Evolutionary conservation across 2,888 invertebrate genomes (phyloP).

Genomic region (Cryptosula pallasiana): DNA sequence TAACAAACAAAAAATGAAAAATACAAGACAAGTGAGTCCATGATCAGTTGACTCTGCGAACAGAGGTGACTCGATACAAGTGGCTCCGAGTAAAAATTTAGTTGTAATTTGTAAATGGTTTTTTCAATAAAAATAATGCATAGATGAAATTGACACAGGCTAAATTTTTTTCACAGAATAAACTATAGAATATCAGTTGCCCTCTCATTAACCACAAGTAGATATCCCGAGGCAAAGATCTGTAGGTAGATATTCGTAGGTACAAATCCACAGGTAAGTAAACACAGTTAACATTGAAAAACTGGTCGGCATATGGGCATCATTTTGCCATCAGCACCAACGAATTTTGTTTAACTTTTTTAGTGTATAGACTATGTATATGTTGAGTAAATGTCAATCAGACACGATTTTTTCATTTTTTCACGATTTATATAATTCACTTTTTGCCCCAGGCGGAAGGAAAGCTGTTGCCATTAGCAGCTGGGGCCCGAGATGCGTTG

Average conservation of each 20-base stretch:
- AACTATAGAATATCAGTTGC: no score
- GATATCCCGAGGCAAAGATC: no score
- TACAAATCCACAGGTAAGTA: no score
- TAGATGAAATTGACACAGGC: neutral
- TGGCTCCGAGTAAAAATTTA: neutral
- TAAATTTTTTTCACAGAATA: no score
- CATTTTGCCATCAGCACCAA: neutral
- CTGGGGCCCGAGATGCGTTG: conserved; percentile 29
- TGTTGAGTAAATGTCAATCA: no score
- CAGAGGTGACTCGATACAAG: no score
- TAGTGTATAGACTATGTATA: no score
- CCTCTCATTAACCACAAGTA: no score
- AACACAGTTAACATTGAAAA: no score
- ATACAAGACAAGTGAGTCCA: neutral
- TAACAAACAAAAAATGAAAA: neutral
- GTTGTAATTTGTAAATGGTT: neutral
- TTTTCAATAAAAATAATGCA: neutral
- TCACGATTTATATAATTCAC: neutral
- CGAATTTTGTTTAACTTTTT: neutral
- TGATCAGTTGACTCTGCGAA: neutral
- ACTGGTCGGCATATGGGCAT: neutral
- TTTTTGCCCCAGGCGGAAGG: neutral
- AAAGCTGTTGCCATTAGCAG: neutral
- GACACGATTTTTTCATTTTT: no score
- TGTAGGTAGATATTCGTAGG: no score